These are phyloP conservation scores for Rhopalosiphum nymphaeae DNA, from an alignment of 2,888 invertebrate genomes.

Conservation along the genomic window DNA sequence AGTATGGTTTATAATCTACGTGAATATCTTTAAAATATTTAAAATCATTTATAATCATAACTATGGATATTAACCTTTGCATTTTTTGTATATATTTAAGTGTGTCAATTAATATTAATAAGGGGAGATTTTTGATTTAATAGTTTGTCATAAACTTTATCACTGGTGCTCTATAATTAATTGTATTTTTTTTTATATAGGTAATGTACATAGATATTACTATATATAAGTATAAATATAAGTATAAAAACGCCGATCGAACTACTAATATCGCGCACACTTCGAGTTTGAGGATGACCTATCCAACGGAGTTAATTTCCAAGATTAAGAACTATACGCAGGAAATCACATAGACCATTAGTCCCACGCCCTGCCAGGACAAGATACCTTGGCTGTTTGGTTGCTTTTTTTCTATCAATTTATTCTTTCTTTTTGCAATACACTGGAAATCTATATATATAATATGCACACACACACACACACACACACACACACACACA, in stretches of 20 bases:
- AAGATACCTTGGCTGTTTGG: not conserved
- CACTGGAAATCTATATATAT: not conserved
- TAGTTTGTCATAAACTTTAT: not conserved
- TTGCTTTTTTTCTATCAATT: not conserved
- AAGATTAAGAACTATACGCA: not conserved
- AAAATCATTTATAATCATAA: not conserved
- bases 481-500: not conserved
- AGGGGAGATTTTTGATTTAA: not conserved
- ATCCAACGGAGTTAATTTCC: not conserved
- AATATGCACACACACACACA: not conserved
- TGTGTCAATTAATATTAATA: not conserved
- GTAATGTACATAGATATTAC: not conserved
- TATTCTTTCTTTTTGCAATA: not conserved
- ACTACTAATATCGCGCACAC: not conserved
- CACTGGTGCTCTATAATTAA: not conserved
- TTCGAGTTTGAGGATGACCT: not conserved
- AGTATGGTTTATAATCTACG: not conserved
- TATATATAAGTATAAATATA: not conserved
- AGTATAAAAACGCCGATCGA: not conserved
- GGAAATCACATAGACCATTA: slow-evolving; percentile 26
- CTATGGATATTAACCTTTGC: not conserved
- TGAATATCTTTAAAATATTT: not conserved
- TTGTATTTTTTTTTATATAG: not conserved
- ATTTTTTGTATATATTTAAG: not conserved
- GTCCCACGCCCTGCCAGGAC: not conserved